Conservation (phyloP, 64 coral and sea anemone species). For the Montipora sp. region DNA sequence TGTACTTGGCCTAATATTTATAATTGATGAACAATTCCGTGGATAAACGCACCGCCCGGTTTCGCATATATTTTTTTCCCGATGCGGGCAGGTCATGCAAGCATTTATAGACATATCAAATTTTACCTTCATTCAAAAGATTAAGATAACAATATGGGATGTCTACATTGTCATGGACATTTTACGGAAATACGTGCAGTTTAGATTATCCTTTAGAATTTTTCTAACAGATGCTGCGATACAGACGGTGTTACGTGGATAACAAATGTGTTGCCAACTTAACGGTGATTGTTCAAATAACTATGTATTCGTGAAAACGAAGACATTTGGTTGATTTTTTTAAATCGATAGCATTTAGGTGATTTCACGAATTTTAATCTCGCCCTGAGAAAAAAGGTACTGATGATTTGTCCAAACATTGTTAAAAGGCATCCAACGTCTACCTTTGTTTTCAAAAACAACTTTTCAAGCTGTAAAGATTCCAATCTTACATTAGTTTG, state of each 20-base stretch:
- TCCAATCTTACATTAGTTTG: background rate
- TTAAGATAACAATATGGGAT: slow-evolving; percentile 8
- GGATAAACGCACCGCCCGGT: too few species aligned
- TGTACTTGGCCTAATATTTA: too few species aligned
- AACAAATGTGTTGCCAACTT: too few species aligned
- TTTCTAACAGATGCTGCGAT: background rate
- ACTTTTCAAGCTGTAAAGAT: background rate
- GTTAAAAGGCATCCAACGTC: background rate
- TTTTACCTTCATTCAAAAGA: background rate
- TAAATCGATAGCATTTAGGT: background rate
- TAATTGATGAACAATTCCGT: too few species aligned
- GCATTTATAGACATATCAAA: background rate
- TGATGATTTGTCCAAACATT: background rate
- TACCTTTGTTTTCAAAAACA: background rate
- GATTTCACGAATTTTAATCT: background rate
- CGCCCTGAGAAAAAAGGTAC: background rate
- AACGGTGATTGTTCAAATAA: too few species aligned
- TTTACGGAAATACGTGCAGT: slow-evolving; percentile 21
- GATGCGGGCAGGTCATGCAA: background rate
- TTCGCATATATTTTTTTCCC: background rate
- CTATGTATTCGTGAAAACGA: too few species aligned
- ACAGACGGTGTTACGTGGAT: too few species aligned
- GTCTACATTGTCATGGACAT: background rate
- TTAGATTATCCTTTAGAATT: background rate
- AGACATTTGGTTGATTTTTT: background rate